Evolutionary conservation across 1,140 invertebrate genomes (phyloP).

Genomic region (Sminthurides bifidus): DNA sequence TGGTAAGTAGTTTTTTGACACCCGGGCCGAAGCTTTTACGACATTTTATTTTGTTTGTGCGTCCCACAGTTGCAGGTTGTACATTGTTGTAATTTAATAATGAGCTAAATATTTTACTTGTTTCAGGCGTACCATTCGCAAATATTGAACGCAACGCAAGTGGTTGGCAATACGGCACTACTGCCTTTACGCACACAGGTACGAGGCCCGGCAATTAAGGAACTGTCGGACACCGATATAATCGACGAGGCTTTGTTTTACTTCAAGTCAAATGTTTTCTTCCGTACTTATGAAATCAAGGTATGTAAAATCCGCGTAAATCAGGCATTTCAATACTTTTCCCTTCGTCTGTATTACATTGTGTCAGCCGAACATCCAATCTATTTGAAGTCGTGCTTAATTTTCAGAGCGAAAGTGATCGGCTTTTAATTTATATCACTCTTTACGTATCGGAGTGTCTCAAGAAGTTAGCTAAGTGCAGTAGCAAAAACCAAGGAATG

Average conservation of each 20-base stretch:
- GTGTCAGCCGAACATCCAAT: too few species aligned
- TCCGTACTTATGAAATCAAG: conserved; percentile 97
- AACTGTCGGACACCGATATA: conserved; percentile 64
- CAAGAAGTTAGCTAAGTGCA: conserved; percentile 84
- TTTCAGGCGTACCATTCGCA: conserved; percentile 86
- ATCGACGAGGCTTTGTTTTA: conserved; percentile 95
- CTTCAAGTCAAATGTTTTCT: conserved; percentile 99
- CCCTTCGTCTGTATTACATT: too few species aligned
- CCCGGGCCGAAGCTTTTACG: too few species aligned
- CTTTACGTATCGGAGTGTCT: conserved; percentile 98
- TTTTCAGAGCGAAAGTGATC: conserved; percentile 81
- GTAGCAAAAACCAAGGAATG: conserved; percentile 71
- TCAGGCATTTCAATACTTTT: too few species aligned
- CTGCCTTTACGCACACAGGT: conserved; percentile 73
- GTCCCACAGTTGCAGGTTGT: too few species aligned
- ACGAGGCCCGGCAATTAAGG: conserved; percentile 72
- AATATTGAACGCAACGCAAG: conserved; percentile 55
- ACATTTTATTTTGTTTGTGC: too few species aligned
- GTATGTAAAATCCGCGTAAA: too few species aligned
- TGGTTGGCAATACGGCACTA: conserved; percentile 85
- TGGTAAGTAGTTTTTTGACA: too few species aligned
- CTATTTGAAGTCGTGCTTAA: too few species aligned
- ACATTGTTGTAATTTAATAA: too few species aligned
- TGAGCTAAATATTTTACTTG: too few species aligned
- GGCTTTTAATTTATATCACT: conserved; percentile 94